phyloP scores from a whole-genome alignment of 2,888 invertebrate species.

The Lasioglossum villosulum region DNA sequence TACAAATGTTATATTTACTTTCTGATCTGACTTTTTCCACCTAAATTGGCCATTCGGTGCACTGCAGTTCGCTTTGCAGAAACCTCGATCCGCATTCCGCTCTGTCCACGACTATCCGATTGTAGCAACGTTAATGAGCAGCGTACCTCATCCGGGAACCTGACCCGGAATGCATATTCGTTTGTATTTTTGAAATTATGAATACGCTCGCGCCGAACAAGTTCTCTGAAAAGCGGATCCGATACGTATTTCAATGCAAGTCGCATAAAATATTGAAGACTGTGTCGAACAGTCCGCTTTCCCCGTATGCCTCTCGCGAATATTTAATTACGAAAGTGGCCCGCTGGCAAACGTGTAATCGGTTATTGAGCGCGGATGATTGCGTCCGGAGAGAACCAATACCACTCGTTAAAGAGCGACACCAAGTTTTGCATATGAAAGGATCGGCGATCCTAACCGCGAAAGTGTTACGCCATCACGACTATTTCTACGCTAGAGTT shows the following conservation, averaged over 20 bases:
- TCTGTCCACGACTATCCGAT: not conserved
- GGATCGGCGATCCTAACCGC: not conserved
- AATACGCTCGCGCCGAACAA: not conserved
- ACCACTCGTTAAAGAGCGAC: constrained; percentile 8
- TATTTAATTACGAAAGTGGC: not conserved
- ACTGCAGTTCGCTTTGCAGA: not conserved
- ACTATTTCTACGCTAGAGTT: not conserved
- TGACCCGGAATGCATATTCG: not conserved
- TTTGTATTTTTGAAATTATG: not conserved
- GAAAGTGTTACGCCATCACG: constrained; percentile 21
- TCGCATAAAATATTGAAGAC: not conserved
- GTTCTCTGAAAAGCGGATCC: not conserved
- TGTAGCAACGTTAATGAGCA: not conserved
- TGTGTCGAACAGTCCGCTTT: not conserved
- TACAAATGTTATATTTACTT: no score
- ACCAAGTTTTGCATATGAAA: constrained; percentile 43
- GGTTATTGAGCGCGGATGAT: not conserved
- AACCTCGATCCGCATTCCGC: not conserved
- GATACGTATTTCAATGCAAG: not conserved
- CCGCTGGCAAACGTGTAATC: not conserved
- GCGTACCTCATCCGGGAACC: not conserved
- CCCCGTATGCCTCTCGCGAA: not conserved
- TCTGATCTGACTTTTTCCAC: no score
- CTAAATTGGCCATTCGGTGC: no score
- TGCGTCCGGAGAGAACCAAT: not conserved